Base-by-base conservation (phyloP, 2,797 vertebrate genomes). In the Helarctos malayanus region DNA sequence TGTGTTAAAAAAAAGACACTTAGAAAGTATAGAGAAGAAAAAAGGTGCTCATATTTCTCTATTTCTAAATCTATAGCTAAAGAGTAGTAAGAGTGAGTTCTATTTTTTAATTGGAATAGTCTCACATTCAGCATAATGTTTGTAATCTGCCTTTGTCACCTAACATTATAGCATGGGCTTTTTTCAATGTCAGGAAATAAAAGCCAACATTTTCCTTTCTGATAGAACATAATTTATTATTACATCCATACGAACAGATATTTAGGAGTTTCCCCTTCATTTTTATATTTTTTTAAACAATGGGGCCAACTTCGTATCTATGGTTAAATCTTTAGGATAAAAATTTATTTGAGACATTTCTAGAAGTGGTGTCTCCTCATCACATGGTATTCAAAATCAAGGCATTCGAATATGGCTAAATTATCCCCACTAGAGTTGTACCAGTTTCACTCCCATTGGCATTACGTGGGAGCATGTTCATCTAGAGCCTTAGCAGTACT, bases 281-380 rank as follows among this genome's bases (percentile, higher is more conserved):
- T 12, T 75, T 89, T 61, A n/a, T 41, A 35, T 38, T 21, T 71
- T 79, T 93, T 89, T 69, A 87, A 94, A 75, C 35, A 93, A 45
- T 25, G 25, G 7, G 15, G 14, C 3, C 29, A 86, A 71, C 19
- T 49, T 68, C 19, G 4, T 41, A 35, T 76, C 68, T 81, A 7
- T 16, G 25, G 29, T 71, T 91, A 81, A 85, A 80, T 56, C 19
- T 47, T 76, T 49, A 57, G 84, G 49, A 14, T 68, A 79, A 68
- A 89, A 14, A 68, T 65, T 73, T 65, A 61, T 35, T 52, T 57
- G 75, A 96, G 47, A 68, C 12, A 78, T 71, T 85, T 23, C 29
- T 59, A 83, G 29, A 92, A 56, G 29, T 29, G 45, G 32, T 18
- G 69, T 16, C 11, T 61, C 25, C 5, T 56, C 63, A 61, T 41